These are phyloP conservation scores for Hippocampus mohnikei DNA, from an alignment of 2,113 vertebrate genomes.

Conservation along the genomic window DNA sequence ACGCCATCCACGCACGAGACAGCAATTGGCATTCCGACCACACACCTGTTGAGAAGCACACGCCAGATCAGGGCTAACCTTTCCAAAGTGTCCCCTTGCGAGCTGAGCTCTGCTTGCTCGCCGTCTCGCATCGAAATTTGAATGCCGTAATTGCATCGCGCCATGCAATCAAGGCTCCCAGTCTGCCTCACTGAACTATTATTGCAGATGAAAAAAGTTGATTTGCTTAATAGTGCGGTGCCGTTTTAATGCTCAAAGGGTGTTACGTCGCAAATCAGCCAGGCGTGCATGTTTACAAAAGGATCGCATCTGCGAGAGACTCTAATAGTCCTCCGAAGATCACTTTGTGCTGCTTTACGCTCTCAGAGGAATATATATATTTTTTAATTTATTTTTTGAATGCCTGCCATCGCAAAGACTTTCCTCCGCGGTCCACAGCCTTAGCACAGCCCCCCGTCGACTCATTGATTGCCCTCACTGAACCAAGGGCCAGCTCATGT, in stretches of 20 bases:
- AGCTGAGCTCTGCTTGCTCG: background rate
- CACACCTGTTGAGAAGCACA: background rate
- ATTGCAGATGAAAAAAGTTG: slow-evolving; percentile 18
- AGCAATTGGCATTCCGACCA: background rate
- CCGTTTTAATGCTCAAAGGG: background rate
- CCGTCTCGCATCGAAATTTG: background rate
- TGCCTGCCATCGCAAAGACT: slow-evolving; percentile 2
- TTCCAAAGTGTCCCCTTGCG: background rate
- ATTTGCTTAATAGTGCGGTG: background rate
- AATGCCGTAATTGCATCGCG: background rate
- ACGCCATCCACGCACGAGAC: background rate
- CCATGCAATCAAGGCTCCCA: background rate
- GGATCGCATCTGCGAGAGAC: slow-evolving; percentile 3
- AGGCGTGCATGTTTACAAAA: slow-evolving; percentile 14
- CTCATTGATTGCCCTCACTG: slow-evolving; percentile 46
- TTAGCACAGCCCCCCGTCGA: slow-evolving; percentile 21
- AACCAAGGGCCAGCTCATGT: slow-evolving; percentile 34
- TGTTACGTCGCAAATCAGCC: slow-evolving; percentile 7
- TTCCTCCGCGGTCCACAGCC: slow-evolving; percentile 13
- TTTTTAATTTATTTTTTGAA: slow-evolving; percentile 4
- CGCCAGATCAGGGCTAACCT: background rate
- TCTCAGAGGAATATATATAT: slow-evolving; percentile 20
- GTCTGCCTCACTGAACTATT: slow-evolving; percentile 3
- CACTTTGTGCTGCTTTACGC: background rate
- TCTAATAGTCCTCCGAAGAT: slow-evolving; percentile 20